These are phyloP conservation scores for Caenorhabditis sinica DNA, from an alignment of 2,888 invertebrate species.

Conservation along the genomic window DNA sequence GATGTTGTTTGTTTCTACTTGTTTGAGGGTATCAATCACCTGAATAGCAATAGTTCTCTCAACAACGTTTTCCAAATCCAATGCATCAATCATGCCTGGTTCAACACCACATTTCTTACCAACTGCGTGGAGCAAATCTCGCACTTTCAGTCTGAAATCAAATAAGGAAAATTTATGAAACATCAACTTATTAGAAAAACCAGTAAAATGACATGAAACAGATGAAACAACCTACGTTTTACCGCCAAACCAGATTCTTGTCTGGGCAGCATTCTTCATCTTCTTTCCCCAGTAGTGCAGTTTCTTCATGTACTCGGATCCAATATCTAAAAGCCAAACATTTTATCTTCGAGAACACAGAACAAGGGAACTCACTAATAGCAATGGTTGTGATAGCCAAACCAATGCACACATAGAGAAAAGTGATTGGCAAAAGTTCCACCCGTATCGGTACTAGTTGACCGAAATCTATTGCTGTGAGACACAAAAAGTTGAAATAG, in stretches of 20 bases:
- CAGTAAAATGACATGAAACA: neutral
- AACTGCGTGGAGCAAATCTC: slow-evolving; percentile 82
- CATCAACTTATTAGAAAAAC: neutral
- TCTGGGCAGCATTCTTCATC: slow-evolving; percentile 82
- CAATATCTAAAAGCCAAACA: slow-evolving; percentile 75
- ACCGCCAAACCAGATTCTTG: slow-evolving; percentile 83
- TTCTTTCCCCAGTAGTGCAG: slow-evolving; percentile 82
- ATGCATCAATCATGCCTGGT: slow-evolving; percentile 79
- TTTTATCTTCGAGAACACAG: neutral
- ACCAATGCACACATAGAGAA: slow-evolving; percentile 83
- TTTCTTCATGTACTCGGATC: slow-evolving; percentile 83
- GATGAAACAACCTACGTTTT: slow-evolving; percentile 75
- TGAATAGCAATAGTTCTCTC: slow-evolving; percentile 82
- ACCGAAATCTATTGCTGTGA: slow-evolving; percentile 83
- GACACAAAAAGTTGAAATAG: slow-evolving; percentile 82
- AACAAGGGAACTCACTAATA: slow-evolving; percentile 70
- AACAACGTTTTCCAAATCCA: slow-evolving; percentile 83
- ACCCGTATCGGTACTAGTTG: slow-evolving; percentile 81
- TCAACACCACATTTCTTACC: slow-evolving; percentile 83
- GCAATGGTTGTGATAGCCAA: slow-evolving; percentile 83
- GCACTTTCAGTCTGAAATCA: slow-evolving; percentile 77
- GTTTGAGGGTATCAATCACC: slow-evolving; percentile 58
- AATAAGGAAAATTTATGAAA: neutral
- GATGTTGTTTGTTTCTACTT: neutral
- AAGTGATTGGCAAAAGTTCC: slow-evolving; percentile 82